Evolutionary conservation across 1,140 invertebrate species (phyloP).

Genomic region (Zelostemma sp.): DNA sequence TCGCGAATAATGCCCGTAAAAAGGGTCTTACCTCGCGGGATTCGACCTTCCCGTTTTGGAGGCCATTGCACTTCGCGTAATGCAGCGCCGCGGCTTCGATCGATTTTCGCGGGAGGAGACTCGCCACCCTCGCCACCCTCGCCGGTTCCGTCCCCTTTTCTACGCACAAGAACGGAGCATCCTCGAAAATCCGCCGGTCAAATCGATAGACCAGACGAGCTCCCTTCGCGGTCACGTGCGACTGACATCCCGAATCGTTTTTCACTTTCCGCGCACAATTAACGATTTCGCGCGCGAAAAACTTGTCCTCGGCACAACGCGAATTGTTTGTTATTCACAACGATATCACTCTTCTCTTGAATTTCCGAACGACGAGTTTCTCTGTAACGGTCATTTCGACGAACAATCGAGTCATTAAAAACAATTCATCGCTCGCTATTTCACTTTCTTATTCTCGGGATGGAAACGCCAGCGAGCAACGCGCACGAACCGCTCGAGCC

Average conservation of each 20-base stretch:
- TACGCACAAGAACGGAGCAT: constrained; percentile 7
- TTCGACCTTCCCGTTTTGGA: constrained; percentile 67
- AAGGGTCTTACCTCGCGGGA: constrained; percentile 61
- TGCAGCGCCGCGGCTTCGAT: constrained; percentile 54
- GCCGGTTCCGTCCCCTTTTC: constrained; percentile 12
- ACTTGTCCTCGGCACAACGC: too few species aligned
- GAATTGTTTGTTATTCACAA: too few species aligned
- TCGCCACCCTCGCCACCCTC: constrained; percentile 28
- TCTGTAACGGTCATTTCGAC: too few species aligned
- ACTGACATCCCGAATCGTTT: neutral
- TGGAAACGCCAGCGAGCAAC: too few species aligned
- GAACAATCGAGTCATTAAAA: too few species aligned
- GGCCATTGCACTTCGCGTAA: constrained; percentile 63
- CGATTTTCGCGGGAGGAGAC: constrained; percentile 53
- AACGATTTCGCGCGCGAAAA: neutral
- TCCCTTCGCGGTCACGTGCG: constrained; percentile 1
- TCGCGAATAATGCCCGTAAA: neutral
- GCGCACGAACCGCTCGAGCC: too few species aligned
- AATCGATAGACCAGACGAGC: constrained; percentile 2
- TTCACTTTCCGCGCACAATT: neutral
- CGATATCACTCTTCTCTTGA: too few species aligned
- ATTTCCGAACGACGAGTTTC: too few species aligned
- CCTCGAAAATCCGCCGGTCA: too few species aligned
- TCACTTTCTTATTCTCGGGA: too few species aligned
- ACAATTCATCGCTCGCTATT: too few species aligned